Conservation (phyloP, 2,888 invertebrate genomes). For the Zygothrica quintamaculata region DNA sequence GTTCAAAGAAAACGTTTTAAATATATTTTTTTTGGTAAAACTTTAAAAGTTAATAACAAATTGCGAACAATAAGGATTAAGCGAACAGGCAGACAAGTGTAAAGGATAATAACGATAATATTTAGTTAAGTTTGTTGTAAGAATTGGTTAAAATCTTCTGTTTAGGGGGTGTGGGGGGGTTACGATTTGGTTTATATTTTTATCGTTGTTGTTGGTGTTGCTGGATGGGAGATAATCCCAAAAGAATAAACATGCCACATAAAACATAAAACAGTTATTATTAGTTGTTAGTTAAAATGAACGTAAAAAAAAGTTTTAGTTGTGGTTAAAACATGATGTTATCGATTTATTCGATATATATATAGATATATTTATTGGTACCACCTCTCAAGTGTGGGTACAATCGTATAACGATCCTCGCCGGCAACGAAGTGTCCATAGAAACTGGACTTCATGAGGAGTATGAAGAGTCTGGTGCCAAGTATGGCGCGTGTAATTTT, state of each 20-base stretch:
- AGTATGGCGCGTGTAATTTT: constrained; percentile 90
- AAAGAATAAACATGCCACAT: constrained; percentile 44
- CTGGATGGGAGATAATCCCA: constrained; percentile 1
- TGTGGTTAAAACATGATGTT: too few species aligned
- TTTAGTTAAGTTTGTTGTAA: neutral
- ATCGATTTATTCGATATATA: too few species aligned
- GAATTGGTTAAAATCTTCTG: neutral
- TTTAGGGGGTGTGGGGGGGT: too few species aligned
- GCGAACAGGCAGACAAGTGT: too few species aligned
- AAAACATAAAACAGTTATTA: constrained; percentile 7
- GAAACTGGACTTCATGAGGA: constrained; percentile 96
- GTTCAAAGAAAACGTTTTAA: too few species aligned
- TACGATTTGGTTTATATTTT: too few species aligned
- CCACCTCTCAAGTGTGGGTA: constrained; percentile 91
- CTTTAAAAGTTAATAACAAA: too few species aligned
- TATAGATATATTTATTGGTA: too few species aligned
- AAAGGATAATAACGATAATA: neutral
- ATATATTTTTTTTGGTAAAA: too few species aligned
- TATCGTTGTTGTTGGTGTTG: too few species aligned
- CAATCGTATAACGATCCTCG: constrained; percentile 93
- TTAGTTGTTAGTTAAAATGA: constrained; percentile 10
- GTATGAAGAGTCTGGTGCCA: constrained; percentile 92
- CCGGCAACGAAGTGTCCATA: constrained; percentile 99
- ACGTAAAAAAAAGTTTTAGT: neutral
- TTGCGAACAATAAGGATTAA: constrained; percentile 17